Evolutionary conservation across 2,113 vertebrate genomes (phyloP).

Genomic region (Heterotis niloticus): DNA sequence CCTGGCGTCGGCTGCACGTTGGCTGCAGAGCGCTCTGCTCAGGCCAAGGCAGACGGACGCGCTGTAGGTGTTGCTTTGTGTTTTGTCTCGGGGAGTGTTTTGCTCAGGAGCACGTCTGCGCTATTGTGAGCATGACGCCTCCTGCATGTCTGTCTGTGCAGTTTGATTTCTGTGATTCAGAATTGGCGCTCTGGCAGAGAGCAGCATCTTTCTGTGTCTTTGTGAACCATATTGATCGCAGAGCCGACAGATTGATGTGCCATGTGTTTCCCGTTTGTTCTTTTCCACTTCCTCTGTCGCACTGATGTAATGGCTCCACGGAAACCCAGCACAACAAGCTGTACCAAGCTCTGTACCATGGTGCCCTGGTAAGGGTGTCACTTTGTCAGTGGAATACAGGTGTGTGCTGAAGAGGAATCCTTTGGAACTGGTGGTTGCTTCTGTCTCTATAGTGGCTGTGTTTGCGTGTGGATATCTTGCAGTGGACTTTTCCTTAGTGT

Average conservation of each 20-base stretch:
- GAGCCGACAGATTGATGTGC: not conserved
- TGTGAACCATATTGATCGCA: constrained; percentile 10
- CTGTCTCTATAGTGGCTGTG: no score
- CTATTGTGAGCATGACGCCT: not conserved
- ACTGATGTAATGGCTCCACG: not conserved
- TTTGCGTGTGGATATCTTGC: no score
- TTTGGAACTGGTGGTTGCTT: not conserved
- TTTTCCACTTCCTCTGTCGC: not conserved
- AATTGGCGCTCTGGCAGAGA: not conserved
- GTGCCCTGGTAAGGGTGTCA: no score
- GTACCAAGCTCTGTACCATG: no score
- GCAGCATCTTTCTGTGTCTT: not conserved
- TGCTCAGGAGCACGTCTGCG: not conserved
- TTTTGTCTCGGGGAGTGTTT: not conserved
- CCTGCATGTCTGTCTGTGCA: not conserved
- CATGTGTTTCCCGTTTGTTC: constrained; percentile 17
- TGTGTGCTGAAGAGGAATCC: not conserved
- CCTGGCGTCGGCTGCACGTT: constrained; percentile 97
- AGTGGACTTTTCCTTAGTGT: no score
- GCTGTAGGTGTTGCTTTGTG: constrained; percentile 66
- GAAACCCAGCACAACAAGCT: not conserved
- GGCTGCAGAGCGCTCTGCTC: constrained; percentile 91
- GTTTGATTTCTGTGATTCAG: not conserved
- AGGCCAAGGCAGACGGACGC: constrained; percentile 83
- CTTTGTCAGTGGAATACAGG: no score